Evolutionary conservation across 1,140 invertebrate genomes (phyloP), one percentile per base, ranked within the genome.

Genomic region (Mycetomoellerius zeteki): DNA sequence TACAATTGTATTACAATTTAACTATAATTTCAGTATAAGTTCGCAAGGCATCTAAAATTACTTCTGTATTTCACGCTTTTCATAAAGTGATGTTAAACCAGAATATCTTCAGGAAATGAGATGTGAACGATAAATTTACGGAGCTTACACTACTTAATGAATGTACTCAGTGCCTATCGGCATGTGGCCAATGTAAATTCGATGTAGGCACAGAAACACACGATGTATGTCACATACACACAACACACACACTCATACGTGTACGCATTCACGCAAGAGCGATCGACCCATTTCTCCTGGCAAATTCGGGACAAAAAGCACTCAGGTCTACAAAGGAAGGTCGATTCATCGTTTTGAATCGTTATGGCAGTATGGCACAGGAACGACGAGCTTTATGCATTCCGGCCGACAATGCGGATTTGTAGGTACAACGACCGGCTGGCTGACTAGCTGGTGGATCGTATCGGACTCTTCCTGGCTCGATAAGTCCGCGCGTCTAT

Each of bases 271-370:
- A 60, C 47, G 50, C 58, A 27, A 21, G 77, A 58, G 24, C 60
- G 21, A 21, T 54, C 82, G 85, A 89, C 87, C 87, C 85, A 91
- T 89, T 92, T 93, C 78, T 88, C 65, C 54, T 78, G 50, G 85
- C 67, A 54, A 81, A 85, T 91, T 87, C 75, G 81, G 69, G 67
- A 62, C 54, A 64, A 80, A 87, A 56, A 33, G 81, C 89, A 87
- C 86, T 89, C 85, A 71, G 24, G 30, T 58, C 54, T 64, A 81
- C 65, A 87, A 86, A 65, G 73, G 60, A 52, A 37, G 75, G 19
- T 33, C 76, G 71, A 81, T 72, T 65, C 27, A 19, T 27, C 58
- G 33, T 71, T 81, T 78, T 60, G 69, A 60, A 75, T 56, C 82
- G 19, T 43, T 54, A 37, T 43, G 14, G 14, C 21, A 30, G 56